Evolutionary conservation across 2,888 invertebrate genomes (phyloP).

Genomic region (Andrena bicolor): DNA sequence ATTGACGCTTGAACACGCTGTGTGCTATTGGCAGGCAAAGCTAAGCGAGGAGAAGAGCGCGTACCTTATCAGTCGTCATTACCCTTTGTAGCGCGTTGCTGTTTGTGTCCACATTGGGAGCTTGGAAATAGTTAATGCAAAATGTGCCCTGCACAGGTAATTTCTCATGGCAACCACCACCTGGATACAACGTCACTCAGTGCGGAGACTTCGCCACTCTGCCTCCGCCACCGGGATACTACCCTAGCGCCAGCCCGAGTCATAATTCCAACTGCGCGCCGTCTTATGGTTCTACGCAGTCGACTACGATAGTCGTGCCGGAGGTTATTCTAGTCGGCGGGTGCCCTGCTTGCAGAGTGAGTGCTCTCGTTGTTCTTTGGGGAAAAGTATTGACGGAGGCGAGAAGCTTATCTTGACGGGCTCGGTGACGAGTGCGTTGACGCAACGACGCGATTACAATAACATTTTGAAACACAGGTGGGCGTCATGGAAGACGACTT

Average conservation of each 20-base stretch:
- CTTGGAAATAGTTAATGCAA: not conserved
- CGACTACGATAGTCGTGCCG: constrained; percentile 89
- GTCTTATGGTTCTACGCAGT: constrained; percentile 87
- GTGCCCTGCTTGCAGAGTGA: constrained; percentile 94
- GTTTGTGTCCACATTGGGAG: too few species aligned
- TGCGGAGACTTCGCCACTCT: constrained; percentile 71
- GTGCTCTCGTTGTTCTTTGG: constrained; percentile 56
- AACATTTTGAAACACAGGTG: constrained; percentile 84
- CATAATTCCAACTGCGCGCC: constrained; percentile 81
- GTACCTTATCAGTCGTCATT: too few species aligned
- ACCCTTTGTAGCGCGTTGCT: too few species aligned
- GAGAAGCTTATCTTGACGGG: too few species aligned
- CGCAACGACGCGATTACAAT: not conserved
- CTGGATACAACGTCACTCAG: constrained; percentile 86
- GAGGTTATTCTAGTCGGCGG: constrained; percentile 94
- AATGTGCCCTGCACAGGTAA: constrained; percentile 21
- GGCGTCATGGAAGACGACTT: constrained; percentile 95
- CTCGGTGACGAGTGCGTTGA: too few species aligned
- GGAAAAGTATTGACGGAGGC: not conserved
- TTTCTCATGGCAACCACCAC: constrained; percentile 84
- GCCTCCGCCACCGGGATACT: constrained; percentile 87
- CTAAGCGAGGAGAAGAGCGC: too few species aligned
- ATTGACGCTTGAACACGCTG: too few species aligned
- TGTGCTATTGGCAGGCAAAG: too few species aligned
- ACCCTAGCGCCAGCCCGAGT: constrained; percentile 83